Evolutionary conservation across 2,888 invertebrate species (phyloP), one percentile per base, ranked within the genome.

Genomic region (Amblyjoppa proteus): DNA sequence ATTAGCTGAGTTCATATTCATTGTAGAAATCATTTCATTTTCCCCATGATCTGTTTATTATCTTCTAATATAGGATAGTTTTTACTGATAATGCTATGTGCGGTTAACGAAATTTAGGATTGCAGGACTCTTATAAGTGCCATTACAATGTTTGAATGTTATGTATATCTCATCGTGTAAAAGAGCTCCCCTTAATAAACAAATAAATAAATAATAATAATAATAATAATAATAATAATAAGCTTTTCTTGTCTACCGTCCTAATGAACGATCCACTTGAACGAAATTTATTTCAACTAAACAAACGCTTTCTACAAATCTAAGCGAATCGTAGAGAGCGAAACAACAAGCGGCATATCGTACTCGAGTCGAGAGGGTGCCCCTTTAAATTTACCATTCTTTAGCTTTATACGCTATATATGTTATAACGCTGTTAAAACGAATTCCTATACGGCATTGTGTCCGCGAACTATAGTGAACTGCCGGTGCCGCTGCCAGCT

Each of bases 361-460:
- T 68, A 7, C 53, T 77, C 68, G 38, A 38, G 53, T 51, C 66
- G 38, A 53, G 68, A 64, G 56, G 77, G 53, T 41, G 68, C 28
- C 53, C 53, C 77, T 77, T 77, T 77, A 56, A 68, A 68, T 77
- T 53, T 68, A 38, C 77, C 38, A 76, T 76, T 76, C 75, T 76
- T 76, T 51, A 41, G 20, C 34, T n/a, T 56, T n/a, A 45, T 49
- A 58, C 45, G 20, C 31, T 64, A 49, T 49, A 31, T 53, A 70
- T 76, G 45, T 45, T 51, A 80, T 75, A 81, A 81, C 34, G 68
- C 73, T 73, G 77, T 81, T 84, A 80, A 78, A 81, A 78, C 70
- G 81, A 77, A 81, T 78, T 81, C 64, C 68, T 66, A 53, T 80
- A 76, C 64, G 49, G 71, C 64, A 80, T 77, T 80, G 76, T 85